A percentile compares a stretch with the other conserved stretches of the same genome.
Evolutionary conservation across 2,797 vertebrate genomes (phyloP).

Genomic region (Pseudomugil gertrudae): DNA sequence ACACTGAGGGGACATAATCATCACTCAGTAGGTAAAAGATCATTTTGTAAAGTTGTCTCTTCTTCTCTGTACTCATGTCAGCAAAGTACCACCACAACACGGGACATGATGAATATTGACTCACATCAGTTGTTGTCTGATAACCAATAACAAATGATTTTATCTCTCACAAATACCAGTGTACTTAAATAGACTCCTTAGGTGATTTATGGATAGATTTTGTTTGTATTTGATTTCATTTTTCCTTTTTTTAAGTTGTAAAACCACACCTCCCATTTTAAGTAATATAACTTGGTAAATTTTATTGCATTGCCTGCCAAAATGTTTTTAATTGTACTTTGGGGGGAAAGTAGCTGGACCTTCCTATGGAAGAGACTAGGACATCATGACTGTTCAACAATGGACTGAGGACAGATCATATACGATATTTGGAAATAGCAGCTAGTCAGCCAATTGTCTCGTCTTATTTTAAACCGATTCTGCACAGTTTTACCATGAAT

Average conservation of each 20-base stretch:
- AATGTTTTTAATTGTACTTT: slow-evolving; percentile 81
- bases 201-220: slow-evolving; percentile 91
- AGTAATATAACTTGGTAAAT: slow-evolving; percentile 67
- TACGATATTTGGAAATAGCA: slow-evolving; percentile 85
- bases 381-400: slow-evolving; percentile 87
- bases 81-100: slow-evolving; percentile 84
- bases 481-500: slow-evolving; percentile 92
- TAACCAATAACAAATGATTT: slow-evolving; percentile 89
- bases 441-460: slow-evolving; percentile 85
- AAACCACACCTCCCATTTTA: slow-evolving; percentile 85
- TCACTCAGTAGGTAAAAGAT: slow-evolving; percentile 99
- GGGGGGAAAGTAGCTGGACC: slow-evolving; percentile 78
- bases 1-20: slow-evolving; percentile 99
- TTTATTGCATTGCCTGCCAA: slow-evolving; percentile 81
- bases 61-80: slow-evolving; percentile 97
- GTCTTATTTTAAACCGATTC: slow-evolving; percentile 89
- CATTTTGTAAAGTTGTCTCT: slow-evolving; percentile 99
- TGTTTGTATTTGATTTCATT: slow-evolving; percentile 86
- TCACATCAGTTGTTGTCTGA: slow-evolving; percentile 87
- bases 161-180: slow-evolving; percentile 94
- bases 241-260: slow-evolving; percentile 83
- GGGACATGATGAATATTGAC: slow-evolving; percentile 88
- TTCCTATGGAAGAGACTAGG: slow-evolving; percentile 99
- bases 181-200: slow-evolving; percentile 95
- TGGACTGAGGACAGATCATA: slow-evolving; percentile 86